phyloP scores from a whole-genome alignment of 1,140 invertebrate species.

The Pararge aegeria region DNA sequence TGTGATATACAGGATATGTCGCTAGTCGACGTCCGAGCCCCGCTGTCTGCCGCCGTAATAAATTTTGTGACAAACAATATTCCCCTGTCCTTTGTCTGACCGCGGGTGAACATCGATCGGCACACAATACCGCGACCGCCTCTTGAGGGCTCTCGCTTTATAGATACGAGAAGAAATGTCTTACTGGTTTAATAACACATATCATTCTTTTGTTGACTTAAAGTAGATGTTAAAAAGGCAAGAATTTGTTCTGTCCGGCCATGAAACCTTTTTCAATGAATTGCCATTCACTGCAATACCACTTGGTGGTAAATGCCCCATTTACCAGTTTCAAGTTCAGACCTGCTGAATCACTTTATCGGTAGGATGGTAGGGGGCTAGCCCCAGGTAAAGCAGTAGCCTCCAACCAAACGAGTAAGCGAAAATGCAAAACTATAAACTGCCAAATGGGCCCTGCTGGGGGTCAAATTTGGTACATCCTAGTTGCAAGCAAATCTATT shows the following conservation, averaged over 20 bases:
- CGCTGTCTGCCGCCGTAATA: constrained; percentile 59
- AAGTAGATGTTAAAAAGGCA: not conserved
- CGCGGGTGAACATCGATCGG: constrained; percentile 54
- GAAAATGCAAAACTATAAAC: too few relatives aligned
- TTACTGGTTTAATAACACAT: constrained; percentile 5
- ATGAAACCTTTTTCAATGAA: too few relatives aligned
- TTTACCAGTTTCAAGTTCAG: too few relatives aligned
- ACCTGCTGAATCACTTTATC: too few relatives aligned
- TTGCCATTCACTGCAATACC: too few relatives aligned
- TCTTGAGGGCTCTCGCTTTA: constrained; percentile 14
- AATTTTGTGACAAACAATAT: constrained; percentile 77
- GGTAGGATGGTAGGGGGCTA: too few relatives aligned
- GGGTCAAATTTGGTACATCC: too few relatives aligned
- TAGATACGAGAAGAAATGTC: constrained; percentile 4
- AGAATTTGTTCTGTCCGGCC: not conserved
- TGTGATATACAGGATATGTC: constrained; percentile 48
- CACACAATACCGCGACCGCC: constrained; percentile 32
- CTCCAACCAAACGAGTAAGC: too few relatives aligned
- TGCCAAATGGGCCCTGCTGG: too few relatives aligned
- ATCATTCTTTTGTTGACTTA: constrained; percentile 5
- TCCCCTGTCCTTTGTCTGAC: constrained; percentile 65
- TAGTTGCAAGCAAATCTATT: too few relatives aligned
- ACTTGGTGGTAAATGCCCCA: too few relatives aligned
- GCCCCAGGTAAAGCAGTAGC: too few relatives aligned
- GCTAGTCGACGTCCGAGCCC: constrained; percentile 33